Percentiles rank a stretch among this genome's conserved stretches.
Evolutionary conservation across 1,140 invertebrate genomes (phyloP).

Genomic region (Drosophila willistoni): DNA sequence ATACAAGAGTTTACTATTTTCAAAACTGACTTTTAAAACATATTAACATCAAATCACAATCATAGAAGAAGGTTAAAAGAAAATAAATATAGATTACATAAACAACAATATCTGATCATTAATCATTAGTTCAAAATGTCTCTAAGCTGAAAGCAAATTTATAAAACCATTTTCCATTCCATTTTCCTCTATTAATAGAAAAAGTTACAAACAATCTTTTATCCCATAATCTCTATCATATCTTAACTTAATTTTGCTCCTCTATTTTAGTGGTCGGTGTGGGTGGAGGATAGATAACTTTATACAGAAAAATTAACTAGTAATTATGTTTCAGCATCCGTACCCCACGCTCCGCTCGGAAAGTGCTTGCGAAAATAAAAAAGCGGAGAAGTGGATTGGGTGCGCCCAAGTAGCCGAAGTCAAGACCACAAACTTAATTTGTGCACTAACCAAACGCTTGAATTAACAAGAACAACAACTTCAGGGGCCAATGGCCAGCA

Average conservation of each 20-base stretch:
- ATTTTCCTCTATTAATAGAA: not conserved
- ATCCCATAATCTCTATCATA: slow-evolving; percentile 6
- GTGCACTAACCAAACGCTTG: slow-evolving; percentile 68
- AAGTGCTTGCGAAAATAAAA: not conserved
- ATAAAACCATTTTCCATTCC: not conserved
- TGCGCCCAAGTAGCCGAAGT: slow-evolving; percentile 38
- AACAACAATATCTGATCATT: too few relatives aligned
- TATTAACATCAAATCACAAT: too few relatives aligned
- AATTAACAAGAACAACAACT: slow-evolving; percentile 74
- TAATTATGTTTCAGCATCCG: slow-evolving; percentile 64
- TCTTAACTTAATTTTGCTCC: not conserved
- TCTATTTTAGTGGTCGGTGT: not conserved
- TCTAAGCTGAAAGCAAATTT: not conserved
- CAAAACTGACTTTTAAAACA: too few relatives aligned
- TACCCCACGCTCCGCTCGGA: slow-evolving; percentile 1
- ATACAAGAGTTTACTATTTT: too few relatives aligned
- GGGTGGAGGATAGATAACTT: not conserved
- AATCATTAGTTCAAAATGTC: too few relatives aligned
- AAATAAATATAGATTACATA: too few relatives aligned
- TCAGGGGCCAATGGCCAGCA: slow-evolving; percentile 50
- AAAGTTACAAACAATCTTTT: not conserved
- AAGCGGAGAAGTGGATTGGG: not conserved
- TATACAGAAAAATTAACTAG: slow-evolving; percentile 59
- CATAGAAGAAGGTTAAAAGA: too few relatives aligned
- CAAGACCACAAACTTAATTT: slow-evolving; percentile 67